Conservation (phyloP, 64 coral and sea anemone genomes). For the Actinia equina region DNA sequence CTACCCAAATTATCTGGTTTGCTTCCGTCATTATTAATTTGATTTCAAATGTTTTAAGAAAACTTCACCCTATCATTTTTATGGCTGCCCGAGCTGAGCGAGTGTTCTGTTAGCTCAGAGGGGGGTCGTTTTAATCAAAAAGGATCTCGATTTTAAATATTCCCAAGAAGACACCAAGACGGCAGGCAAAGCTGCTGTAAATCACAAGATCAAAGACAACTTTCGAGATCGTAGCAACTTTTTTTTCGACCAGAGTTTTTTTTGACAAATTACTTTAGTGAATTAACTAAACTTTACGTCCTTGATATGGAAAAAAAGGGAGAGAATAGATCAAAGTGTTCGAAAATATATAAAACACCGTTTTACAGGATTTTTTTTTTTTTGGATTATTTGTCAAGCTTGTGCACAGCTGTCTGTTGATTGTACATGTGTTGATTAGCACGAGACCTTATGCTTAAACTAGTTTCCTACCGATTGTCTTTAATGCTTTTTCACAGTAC, state of each 20-base stretch:
- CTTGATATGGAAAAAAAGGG: neutral
- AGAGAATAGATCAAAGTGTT: neutral
- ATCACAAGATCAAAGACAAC: neutral
- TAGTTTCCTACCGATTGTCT: neutral
- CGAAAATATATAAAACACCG: neutral
- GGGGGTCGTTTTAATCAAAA: neutral
- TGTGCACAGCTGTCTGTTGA: neutral
- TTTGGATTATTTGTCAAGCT: neutral
- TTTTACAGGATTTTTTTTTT: neutral
- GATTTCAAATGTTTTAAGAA: constrained; percentile 5
- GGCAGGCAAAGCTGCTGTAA: neutral
- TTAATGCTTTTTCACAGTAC: neutral
- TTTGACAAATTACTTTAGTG: neutral
- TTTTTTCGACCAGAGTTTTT: neutral
- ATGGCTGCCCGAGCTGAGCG: neutral
- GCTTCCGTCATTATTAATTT: constrained; percentile 3
- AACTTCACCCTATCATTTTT: neutral
- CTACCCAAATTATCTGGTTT: neutral
- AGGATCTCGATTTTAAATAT: neutral
- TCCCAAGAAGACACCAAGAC: neutral
- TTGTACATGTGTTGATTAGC: neutral
- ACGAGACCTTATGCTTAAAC: neutral
- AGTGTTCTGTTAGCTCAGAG: neutral
- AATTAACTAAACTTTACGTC: no score
- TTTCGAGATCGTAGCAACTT: neutral